Evolutionary conservation across 2,888 invertebrate genomes (phyloP), one percentile per base, ranked within the genome.

Genomic region (Dorcus hopei): DNA sequence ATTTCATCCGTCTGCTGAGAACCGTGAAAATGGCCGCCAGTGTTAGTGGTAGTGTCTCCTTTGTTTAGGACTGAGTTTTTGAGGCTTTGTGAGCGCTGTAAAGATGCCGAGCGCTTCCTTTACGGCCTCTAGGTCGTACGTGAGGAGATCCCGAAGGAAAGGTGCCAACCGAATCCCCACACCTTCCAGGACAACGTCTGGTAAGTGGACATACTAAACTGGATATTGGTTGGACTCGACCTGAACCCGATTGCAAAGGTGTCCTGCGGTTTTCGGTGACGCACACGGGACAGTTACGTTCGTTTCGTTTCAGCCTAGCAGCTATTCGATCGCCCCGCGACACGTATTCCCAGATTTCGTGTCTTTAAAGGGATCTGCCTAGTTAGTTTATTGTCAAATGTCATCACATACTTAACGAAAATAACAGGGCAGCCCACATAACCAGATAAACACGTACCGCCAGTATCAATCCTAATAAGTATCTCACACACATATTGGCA

Each of bases 21-120:
- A 85, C 85, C 84, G 80, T 86, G 86, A 89, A 89, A 87, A 89
- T 90, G 90, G 90, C 89, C 86, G 89, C 85, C 86, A 83, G 84
- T 85, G 83, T 83, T 85, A 85, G 86, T 87, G 86, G 85, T 85
- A 85, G 85, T 87, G 86, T 87, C 85, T 89, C 86, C 89, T 89
- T 89, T 89, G 89, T 89, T 88, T 89, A 87, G 86, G 77, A 80
- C 80, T 80, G 79, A 79, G 80, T 81, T 82, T 72, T 71, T 68
- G 68, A 69, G 68, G 74, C 26, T 74, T 72, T 70, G 71, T 70
- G 71, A 68, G 72, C 68, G 72, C 66, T 57, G 50, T 60, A 81
- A 90, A 87, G 83, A 92, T 94, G 94, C 94, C 93, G 86, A 93
- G 93, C 87, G 93, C 93, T 84, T 93, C 93, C 80, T 93, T 93